A percentile compares a stretch with the other conserved stretches of the same genome.
phyloP scores from a whole-genome alignment of 2,113 vertebrate genomes.

The Manacus vitellinus region DNA sequence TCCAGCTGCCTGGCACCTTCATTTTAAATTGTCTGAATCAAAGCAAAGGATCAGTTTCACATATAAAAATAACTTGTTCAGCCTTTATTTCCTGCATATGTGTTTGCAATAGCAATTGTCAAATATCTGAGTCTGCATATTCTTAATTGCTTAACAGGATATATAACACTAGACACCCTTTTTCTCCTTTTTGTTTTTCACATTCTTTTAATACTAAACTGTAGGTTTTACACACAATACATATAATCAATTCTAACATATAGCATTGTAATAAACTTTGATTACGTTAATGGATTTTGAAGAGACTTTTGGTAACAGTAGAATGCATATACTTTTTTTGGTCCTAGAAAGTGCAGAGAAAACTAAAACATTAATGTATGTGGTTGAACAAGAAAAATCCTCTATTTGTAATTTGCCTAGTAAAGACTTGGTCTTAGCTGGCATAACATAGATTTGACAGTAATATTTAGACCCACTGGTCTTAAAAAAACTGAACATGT shows the following conservation, averaged over 20 bases:
- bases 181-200: neutral
- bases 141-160: neutral
- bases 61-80: neutral
- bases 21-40: neutral
- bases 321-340: neutral
- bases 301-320: neutral
- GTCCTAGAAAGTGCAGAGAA: neutral
- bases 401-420: neutral
- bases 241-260: neutral
- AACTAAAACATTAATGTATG: neutral
- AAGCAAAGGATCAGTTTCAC: neutral
- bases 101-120: neutral
- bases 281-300: neutral
- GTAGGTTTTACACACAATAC: neutral
- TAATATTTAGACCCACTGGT: neutral
- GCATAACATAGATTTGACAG: neutral
- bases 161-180: neutral
- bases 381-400: neutral
- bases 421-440: neutral
- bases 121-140: neutral
- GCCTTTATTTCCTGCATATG: neutral
- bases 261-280: neutral
- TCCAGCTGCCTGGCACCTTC: neutral
- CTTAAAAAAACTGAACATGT: neutral
- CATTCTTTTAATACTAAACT: neutral